Conservation (phyloP, 2,888 invertebrate genomes). For the Malthinus seriepunctatus region DNA sequence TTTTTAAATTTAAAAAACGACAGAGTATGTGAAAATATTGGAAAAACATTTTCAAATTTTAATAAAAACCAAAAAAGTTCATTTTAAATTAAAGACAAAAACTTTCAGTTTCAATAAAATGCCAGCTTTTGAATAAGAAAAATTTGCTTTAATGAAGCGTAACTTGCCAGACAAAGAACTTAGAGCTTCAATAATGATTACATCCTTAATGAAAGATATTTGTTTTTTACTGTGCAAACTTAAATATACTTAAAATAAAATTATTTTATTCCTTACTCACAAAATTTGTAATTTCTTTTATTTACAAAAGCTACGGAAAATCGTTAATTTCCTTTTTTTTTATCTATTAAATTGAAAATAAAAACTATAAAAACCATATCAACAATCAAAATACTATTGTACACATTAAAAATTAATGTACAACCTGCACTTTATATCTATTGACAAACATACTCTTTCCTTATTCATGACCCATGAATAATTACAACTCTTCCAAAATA, state of each 20-base stretch:
- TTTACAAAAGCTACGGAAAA: too few species aligned
- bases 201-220: conserved; percentile 13
- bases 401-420: too few species aligned
- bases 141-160: conserved; percentile 13
- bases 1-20: neutral
- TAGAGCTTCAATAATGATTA: conserved; percentile 14
- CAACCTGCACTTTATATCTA: too few species aligned
- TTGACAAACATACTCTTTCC: too few species aligned
- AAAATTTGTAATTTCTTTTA: too few species aligned
- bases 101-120: conserved; percentile 4
- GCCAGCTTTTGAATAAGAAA: conserved; percentile 6
- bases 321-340: too few species aligned
- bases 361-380: too few species aligned
- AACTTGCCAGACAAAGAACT: conserved; percentile 12
- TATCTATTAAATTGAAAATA: too few species aligned
- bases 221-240: conserved; percentile 8
- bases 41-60: neutral
- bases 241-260: conserved; percentile 3
- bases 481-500: too few species aligned
- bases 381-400: too few species aligned
- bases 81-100: conserved; percentile 1
- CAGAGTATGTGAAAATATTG: neutral
- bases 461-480: too few species aligned
- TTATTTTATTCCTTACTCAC: neutral
- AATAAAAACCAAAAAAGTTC: conserved; percentile 2